phyloP scores from a whole-genome alignment of 2,113 vertebrate species.

The Daphoenositta chrysoptera region DNA sequence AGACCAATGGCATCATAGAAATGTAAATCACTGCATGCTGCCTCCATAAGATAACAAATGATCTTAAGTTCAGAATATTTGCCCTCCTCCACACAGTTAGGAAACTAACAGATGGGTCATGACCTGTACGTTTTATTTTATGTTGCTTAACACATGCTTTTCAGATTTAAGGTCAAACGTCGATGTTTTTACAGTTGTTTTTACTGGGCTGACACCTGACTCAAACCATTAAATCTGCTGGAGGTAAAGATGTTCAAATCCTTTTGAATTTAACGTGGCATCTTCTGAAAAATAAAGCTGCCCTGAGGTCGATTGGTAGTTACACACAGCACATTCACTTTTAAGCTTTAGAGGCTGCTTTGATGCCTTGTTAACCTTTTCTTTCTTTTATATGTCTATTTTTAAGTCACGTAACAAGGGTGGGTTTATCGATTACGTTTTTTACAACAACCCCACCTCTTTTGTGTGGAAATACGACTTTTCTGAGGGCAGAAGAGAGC shows the following conservation, averaged over 20 bases:
- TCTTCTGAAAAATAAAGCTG: not conserved
- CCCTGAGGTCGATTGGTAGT: rapidly evolving
- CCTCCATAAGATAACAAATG: not conserved
- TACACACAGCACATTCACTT: not conserved
- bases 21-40: not conserved
- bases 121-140: not conserved
- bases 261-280: not conserved
- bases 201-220: not conserved
- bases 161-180: not conserved
- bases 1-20: not conserved
- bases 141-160: not conserved
- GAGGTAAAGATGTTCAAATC: not conserved
- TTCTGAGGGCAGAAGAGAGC: not conserved
- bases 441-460: not conserved
- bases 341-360: not conserved
- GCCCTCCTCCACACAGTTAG: not conserved
- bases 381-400: not conserved
- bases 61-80: not conserved
- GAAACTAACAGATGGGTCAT: not conserved
- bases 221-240: not conserved
- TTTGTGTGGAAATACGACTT: not conserved
- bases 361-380: not conserved
- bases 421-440: rapidly evolving
- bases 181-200: not conserved
- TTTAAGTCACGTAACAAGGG: not conserved